These are phyloP conservation scores for Seira sanloemensis DNA, from an alignment of 2,888 invertebrate species.

Conservation along the genomic window DNA sequence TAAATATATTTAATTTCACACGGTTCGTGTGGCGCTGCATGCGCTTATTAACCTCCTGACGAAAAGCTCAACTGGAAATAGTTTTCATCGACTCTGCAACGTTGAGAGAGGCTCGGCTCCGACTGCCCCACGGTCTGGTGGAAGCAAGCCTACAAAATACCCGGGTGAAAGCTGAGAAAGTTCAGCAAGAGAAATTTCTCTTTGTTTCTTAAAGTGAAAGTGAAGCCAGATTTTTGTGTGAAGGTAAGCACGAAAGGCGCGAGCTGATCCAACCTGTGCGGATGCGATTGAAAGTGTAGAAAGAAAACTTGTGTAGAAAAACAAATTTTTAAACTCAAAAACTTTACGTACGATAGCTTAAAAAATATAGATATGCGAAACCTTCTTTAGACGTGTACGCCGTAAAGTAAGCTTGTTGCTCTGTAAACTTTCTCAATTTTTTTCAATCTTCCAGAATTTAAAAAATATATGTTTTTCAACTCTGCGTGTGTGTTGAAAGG, in stretches of 20 bases:
- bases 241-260: neutral
- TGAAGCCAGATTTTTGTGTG: neutral
- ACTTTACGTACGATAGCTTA: too few species aligned
- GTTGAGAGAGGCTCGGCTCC: slow-evolving; percentile 27
- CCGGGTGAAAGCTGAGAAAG: neutral
- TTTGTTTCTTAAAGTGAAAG: neutral
- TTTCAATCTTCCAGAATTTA: neutral
- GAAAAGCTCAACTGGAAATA: slow-evolving; percentile 74
- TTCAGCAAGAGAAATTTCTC: neutral
- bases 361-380: neutral
- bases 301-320: slow-evolving; percentile 54
- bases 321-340: too few species aligned
- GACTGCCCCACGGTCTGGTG: neutral
- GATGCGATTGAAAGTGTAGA: slow-evolving; percentile 60
- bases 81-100: slow-evolving; percentile 69
- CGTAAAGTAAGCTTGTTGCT: neutral
- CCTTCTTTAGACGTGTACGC: neutral
- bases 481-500: too few species aligned
- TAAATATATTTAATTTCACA: slow-evolving; percentile 40
- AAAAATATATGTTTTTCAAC: too few species aligned
- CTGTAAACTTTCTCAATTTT: neutral
- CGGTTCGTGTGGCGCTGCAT: slow-evolving; percentile 61
- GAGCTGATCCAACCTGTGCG: slow-evolving; percentile 39
- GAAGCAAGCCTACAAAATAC: neutral
- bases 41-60: slow-evolving; percentile 73